phyloP scores from a whole-genome alignment of 2,888 invertebrate genomes.

The Itoplectis maculator region DNA sequence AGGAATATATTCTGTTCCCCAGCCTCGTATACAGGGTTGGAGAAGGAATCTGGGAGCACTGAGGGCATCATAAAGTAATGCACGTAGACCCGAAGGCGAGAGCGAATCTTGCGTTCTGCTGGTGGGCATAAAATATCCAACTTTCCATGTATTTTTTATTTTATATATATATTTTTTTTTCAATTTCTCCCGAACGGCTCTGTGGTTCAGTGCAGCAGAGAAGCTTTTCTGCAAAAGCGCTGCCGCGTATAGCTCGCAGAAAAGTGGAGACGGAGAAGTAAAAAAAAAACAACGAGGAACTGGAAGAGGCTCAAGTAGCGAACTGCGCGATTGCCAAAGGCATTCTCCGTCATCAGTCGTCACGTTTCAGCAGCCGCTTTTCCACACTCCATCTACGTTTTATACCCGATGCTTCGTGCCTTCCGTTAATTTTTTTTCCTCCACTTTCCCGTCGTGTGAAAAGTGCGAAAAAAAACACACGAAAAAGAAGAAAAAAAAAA shows the following conservation, averaged over 20 bases:
- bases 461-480: not conserved
- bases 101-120: not conserved
- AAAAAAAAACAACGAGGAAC: conserved; percentile 7
- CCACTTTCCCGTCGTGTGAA: not conserved
- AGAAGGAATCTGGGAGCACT: not conserved
- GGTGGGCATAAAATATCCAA: conserved; percentile 44
- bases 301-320: conserved; percentile 16
- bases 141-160: conserved; percentile 10
- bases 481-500: not conserved
- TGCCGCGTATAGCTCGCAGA: not conserved
- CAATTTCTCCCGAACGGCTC: not conserved
- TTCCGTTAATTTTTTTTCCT: conserved; percentile 4
- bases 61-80: conserved; percentile 15
- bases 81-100: conserved; percentile 12
- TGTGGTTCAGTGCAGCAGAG: conserved; percentile 6
- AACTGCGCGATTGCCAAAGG: conserved; percentile 47
- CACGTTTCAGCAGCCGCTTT: conserved; percentile 1
- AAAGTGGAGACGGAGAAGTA: not conserved
- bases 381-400: not conserved
- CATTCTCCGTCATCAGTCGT: conserved; percentile 39
- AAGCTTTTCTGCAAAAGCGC: conserved; percentile 23
- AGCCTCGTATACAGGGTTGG: not conserved
- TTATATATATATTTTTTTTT: not conserved
- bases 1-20: not conserved
- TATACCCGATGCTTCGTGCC: not conserved